Conservation (phyloP, 2,797 vertebrate species). For the Cichlasoma orientale region DNA sequence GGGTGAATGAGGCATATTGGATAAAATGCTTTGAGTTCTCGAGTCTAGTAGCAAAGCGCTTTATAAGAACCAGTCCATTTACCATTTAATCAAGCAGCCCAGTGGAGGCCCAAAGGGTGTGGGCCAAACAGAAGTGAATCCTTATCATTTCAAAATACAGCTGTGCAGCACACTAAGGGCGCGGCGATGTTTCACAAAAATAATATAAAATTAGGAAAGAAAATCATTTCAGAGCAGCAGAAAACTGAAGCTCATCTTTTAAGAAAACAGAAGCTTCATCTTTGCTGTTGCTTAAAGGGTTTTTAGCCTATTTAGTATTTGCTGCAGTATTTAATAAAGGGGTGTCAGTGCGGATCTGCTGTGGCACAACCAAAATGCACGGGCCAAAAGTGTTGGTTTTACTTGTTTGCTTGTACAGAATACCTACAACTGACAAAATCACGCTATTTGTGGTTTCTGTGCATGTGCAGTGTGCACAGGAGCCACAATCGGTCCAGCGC, state of each 20-base stretch:
- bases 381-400: neutral
- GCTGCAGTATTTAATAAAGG: neutral
- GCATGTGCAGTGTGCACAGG: too few species aligned
- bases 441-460: neutral
- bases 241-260: neutral
- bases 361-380: accelerated
- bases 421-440: neutral
- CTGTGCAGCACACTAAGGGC: neutral
- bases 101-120: too few species aligned
- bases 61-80: too few species aligned
- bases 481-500: neutral
- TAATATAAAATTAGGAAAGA: neutral
- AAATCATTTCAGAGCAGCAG: neutral
- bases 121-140: too few species aligned
- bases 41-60: too few species aligned
- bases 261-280: accelerated
- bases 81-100: too few species aligned
- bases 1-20: too few species aligned
- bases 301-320: neutral
- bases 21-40: too few species aligned
- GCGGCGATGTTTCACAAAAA: neutral
- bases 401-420: neutral
- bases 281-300: neutral
- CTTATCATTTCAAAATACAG: neutral
- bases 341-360: neutral